A percentile compares a stretch with the other conserved stretches of the same genome.
These are phyloP conservation scores for Chlorodrepanis virens DNA, from an alignment of 2,113 vertebrate genomes.

Conservation along the genomic window DNA sequence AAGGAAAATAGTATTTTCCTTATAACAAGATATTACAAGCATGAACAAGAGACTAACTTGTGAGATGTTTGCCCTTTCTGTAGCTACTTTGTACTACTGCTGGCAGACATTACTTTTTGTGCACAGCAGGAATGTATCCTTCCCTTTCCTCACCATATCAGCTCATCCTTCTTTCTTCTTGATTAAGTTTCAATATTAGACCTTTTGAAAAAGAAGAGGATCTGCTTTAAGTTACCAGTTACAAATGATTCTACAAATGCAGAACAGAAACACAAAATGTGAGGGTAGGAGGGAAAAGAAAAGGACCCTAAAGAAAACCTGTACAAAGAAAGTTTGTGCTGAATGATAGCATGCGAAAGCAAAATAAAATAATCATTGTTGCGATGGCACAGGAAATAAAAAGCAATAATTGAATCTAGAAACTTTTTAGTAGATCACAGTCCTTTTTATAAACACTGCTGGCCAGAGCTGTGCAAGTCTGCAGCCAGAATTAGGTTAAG, in stretches of 20 bases:
- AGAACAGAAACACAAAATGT: background rate
- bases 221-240: background rate
- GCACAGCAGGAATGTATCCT: background rate
- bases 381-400: background rate
- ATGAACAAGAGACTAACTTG: background rate
- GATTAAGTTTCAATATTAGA: background rate
- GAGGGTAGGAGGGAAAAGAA: background rate
- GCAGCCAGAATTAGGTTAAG: conserved; percentile 20
- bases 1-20: background rate
- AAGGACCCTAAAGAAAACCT: background rate
- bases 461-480: background rate
- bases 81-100: background rate
- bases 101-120: background rate
- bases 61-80: background rate
- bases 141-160: background rate
- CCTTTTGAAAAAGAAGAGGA: background rate
- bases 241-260: background rate
- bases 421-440: background rate
- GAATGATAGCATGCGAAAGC: background rate
- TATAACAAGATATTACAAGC: background rate
- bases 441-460: background rate
- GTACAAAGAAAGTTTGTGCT: background rate
- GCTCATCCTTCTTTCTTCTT: background rate
- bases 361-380: background rate
- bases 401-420: conserved; percentile 24